A percentile compares a stretch with the other conserved stretches of the same genome.
phyloP scores from a whole-genome alignment of 2,797 vertebrate genomes.

The Sebastes itinus region DNA sequence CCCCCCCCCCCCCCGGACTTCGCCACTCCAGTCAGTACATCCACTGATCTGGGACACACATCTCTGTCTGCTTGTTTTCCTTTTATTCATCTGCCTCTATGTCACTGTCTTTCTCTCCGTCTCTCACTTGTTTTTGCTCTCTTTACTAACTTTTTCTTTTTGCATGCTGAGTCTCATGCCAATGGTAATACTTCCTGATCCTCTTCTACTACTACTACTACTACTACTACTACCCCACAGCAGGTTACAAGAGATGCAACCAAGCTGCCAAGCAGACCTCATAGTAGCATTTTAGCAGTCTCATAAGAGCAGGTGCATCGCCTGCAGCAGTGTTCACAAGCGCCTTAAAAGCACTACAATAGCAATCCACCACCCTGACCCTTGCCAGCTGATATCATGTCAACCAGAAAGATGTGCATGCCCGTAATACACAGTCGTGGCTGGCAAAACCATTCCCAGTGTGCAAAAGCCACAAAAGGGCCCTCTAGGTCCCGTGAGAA shows the following conservation, averaged over 20 bases:
- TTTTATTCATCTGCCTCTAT: constrained; percentile 27
- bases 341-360: background rate
- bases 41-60: constrained; percentile 60
- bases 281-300: background rate
- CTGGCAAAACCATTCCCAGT: background rate
- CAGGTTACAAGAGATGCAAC: background rate
- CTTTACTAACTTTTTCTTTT: background rate
- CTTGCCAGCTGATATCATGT: constrained; percentile 19
- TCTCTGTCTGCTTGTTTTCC: constrained; percentile 45
- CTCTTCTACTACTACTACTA: background rate
- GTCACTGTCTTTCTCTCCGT: constrained; percentile 1
- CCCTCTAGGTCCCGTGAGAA: background rate
- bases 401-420: background rate
- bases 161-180: background rate
- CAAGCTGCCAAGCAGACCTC: background rate
- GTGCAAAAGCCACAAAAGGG: background rate
- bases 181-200: background rate
- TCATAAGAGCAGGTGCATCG: constrained; percentile 17
- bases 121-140: background rate
- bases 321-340: constrained; percentile 2
- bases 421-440: background rate
- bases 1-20: too few species aligned
- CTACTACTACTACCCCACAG: background rate
- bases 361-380: background rate
- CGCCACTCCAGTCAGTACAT: constrained; percentile 37